Evolutionary conservation across 2,113 vertebrate genomes (phyloP).

Genomic region (Varanus komodoensis): DNA sequence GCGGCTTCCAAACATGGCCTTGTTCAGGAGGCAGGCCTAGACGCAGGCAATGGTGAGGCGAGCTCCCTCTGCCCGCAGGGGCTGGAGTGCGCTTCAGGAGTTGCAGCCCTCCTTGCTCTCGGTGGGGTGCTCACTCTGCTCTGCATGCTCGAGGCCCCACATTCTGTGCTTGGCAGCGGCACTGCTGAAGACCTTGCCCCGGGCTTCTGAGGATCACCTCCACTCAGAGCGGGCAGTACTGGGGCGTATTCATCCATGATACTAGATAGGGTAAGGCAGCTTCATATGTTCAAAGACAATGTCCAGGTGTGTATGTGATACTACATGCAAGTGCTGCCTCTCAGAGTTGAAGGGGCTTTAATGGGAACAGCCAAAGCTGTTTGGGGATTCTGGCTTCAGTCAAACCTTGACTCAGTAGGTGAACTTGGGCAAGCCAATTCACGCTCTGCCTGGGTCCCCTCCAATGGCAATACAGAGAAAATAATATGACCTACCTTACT

Average conservation of each 20-base stretch:
- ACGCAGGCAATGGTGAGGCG: background rate
- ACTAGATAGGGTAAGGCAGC: background rate
- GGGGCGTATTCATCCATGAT: no score
- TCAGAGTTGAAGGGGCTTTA: background rate
- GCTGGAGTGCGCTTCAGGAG: background rate
- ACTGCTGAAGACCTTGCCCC: background rate
- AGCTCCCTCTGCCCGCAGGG: background rate
- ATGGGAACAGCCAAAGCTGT: background rate
- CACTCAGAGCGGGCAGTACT: background rate
- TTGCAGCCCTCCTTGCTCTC: background rate
- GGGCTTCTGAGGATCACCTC: background rate
- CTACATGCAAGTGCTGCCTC: background rate
- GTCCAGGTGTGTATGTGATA: background rate
- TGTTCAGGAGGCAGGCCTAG: conserved; percentile 11
- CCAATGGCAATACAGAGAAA: no score
- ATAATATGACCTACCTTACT: no score
- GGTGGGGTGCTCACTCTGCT: background rate
- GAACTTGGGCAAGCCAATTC: no score
- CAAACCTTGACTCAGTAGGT: background rate
- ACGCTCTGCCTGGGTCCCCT: no score
- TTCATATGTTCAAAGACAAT: background rate
- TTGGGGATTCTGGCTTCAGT: background rate
- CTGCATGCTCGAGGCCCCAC: background rate
- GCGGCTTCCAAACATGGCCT: background rate
- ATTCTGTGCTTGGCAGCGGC: background rate